phyloP scores from a whole-genome alignment of 2,888 invertebrate species.

The Dicyrtomina minuta region DNA sequence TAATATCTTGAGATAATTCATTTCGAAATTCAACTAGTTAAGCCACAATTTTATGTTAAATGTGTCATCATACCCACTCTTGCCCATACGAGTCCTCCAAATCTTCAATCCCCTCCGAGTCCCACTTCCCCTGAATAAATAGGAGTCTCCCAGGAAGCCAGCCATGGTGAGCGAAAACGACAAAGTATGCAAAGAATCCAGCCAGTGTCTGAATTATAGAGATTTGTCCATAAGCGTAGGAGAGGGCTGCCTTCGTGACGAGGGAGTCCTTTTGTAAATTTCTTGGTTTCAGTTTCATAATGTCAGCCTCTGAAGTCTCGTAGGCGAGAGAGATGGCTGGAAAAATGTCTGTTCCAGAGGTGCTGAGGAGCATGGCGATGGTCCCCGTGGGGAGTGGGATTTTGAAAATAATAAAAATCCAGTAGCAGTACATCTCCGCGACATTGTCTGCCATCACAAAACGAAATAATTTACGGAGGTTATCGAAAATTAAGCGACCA shows the following conservation, averaged over 20 bases:
- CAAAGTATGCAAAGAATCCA: conserved; percentile 62
- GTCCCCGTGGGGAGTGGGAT: conserved; percentile 35
- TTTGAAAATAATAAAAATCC: conserved; percentile 34
- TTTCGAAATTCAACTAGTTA: neutral
- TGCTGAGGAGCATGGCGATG: too few species aligned
- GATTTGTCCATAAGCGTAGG: conserved; percentile 42
- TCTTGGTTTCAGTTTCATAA: conserved; percentile 38
- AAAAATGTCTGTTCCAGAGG: conserved; percentile 28
- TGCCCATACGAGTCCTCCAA: conserved; percentile 61
- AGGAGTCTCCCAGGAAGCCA: conserved; percentile 59
- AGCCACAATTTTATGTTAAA: too few species aligned
- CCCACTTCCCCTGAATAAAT: conserved; percentile 60
- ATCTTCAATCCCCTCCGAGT: conserved; percentile 60
- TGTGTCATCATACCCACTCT: conserved; percentile 49
- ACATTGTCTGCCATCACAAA: conserved; percentile 38
- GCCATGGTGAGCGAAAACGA: conserved; percentile 61
- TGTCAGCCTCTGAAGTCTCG: conserved; percentile 34
- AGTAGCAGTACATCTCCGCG: conserved; percentile 41
- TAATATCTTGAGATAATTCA: neutral
- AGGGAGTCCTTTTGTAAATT: conserved; percentile 28
- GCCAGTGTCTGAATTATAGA: conserved; percentile 60
- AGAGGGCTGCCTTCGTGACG: conserved; percentile 35
- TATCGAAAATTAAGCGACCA: conserved; percentile 94
- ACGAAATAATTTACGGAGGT: too few species aligned
- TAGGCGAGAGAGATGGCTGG: conserved; percentile 31